Base-by-base conservation (phyloP, 2,888 invertebrate genomes). In the Asteroscopus sphinx region DNA sequence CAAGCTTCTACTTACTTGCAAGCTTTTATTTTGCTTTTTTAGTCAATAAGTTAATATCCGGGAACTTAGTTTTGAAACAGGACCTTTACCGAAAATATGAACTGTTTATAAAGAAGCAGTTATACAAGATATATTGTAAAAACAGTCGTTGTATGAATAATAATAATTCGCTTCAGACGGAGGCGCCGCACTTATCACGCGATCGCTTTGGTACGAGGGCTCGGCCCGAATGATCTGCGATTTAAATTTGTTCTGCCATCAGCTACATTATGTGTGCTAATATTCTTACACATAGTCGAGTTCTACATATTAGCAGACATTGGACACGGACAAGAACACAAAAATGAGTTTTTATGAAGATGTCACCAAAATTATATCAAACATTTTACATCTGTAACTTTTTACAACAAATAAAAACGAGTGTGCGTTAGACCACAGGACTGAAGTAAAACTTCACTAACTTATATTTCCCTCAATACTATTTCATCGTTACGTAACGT, bases 171-270 rank as follows among this genome's bases (percentile, higher is more conserved):
- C n/a, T 9, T 1, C 1, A 9, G n/a, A 21, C 21, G 2, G 13
- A 25, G 35, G 5, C n/a, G 12, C 16, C 8, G 39, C 16, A 26
- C 61, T 36, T 17, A 47, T 48, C 41, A 26, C 49, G 48, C 26
- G 13, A 12, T 21, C 30, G 11, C 17, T 21, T 26, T 36, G 17
- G 15, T 16, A 16, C 16, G 42, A 55, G 7, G 11, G 5, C n/a
- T 17, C 7, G 15, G 9, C 16, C 7, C 17, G 21, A 37, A 32
- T 25, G 13, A 47, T 54, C 47, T 30, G 39, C 15, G 12, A 45
- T 35, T 40, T 32, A 35, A 54, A 54, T 62, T 26, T 28, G 37
- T 17, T 42, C 8, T 15, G 25, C 35, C 17, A n/a, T 28, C 32
- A 21, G 8, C 9, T 13, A 13, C 12, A 21, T 35, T 1, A 6